These are phyloP conservation scores for Synergus japonicus DNA, from an alignment of 2,888 invertebrate species.

Conservation along the genomic window DNA sequence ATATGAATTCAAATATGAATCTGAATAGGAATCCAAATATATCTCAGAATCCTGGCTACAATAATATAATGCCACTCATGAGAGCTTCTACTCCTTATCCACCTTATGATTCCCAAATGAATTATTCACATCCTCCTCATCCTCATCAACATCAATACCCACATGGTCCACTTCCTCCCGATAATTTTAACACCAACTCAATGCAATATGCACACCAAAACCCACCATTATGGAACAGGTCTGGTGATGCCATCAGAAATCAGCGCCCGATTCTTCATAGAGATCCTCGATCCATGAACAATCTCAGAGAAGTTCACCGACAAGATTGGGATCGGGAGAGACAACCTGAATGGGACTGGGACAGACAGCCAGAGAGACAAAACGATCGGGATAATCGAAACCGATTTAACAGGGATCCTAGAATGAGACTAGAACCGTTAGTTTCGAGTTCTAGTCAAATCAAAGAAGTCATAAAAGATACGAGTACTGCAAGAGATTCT, in stretches of 20 bases:
- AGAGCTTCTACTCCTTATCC: conserved; percentile 45
- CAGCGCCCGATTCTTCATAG: conserved; percentile 39
- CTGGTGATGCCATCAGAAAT: conserved; percentile 5
- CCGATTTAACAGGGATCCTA: conserved; percentile 49
- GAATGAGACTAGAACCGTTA: background rate
- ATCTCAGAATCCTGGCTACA: conserved; percentile 35
- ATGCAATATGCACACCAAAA: conserved; percentile 19
- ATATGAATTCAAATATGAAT: too few species aligned
- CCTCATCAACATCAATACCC: conserved; percentile 1
- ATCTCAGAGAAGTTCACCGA: background rate
- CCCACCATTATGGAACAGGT: conserved; percentile 11
- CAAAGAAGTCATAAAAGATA: background rate
- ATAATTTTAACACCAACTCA: conserved; percentile 2
- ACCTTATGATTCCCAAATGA: conserved; percentile 42
- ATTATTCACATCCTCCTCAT: conserved; percentile 39
- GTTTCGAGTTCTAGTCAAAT: background rate
- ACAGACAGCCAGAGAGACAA: background rate
- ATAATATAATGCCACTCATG: conserved; percentile 25
- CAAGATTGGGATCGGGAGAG: background rate
- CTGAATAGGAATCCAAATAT: conserved; percentile 47
- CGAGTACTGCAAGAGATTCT: background rate
- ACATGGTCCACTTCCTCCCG: background rate
- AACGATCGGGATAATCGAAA: conserved; percentile 44
- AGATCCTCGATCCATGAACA: conserved; percentile 42
- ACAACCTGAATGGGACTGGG: conserved; percentile 20